Conservation (phyloP, 2,113 vertebrate species). For the Bagarius yarrelli region DNA sequence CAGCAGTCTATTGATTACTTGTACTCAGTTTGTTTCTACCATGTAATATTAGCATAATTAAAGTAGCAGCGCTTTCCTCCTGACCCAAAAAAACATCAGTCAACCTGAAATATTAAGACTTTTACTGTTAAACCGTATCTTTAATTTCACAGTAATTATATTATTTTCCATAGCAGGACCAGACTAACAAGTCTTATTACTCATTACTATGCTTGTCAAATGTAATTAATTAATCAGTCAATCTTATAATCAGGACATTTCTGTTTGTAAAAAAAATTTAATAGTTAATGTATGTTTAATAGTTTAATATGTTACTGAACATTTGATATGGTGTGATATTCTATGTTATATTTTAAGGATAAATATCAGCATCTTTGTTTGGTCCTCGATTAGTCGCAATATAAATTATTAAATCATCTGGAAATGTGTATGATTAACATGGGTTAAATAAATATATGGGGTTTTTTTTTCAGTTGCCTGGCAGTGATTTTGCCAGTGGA, state of each 20-base stretch:
- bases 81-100: too few species aligned
- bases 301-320: neutral
- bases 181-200: neutral
- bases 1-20: too few species aligned
- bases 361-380: neutral
- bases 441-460: neutral
- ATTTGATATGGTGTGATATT: neutral
- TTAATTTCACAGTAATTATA: too few species aligned
- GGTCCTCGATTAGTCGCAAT: neutral
- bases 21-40: too few species aligned
- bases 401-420: neutral
- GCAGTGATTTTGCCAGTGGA: constrained; percentile 94
- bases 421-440: neutral
- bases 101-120: too few species aligned
- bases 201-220: neutral
- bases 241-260: neutral
- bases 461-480: constrained; percentile 78
- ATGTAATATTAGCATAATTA: too few species aligned
- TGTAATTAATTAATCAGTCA: neutral
- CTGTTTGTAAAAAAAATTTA: neutral
- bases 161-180: too few species aligned
- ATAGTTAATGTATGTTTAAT: neutral
- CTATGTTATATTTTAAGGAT: neutral
- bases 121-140: too few species aligned
- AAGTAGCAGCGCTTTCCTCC: too few species aligned